A percentile compares a stretch with the other conserved stretches of the same genome.
Evolutionary conservation across 2,113 vertebrate genomes (phyloP).

Genomic region (Lasiurus cinereus): DNA sequence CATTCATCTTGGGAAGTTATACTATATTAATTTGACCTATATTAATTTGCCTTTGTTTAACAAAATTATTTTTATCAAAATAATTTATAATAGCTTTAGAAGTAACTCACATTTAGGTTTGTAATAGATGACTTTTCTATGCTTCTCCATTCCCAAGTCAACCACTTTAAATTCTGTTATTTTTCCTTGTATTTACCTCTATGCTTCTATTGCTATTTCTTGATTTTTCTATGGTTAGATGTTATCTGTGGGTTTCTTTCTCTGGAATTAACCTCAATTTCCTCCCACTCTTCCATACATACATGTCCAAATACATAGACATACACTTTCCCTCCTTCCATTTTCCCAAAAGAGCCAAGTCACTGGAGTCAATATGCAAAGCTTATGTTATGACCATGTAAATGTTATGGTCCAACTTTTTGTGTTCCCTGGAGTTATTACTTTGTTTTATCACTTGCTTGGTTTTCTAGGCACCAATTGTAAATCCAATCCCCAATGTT

Average conservation of each 20-base stretch:
- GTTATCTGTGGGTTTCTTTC: neutral
- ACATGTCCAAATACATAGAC: neutral
- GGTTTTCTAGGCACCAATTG: neutral
- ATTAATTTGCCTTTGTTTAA: neutral
- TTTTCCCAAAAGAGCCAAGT: neutral
- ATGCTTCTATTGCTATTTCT: neutral
- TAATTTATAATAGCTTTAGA: conserved; percentile 16
- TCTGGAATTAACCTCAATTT: conserved; percentile 12
- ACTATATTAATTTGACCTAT: neutral
- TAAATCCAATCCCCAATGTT: neutral
- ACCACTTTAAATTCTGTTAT: neutral
- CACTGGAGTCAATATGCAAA: neutral
- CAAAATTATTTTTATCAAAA: conserved; percentile 1
- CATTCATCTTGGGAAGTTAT: neutral
- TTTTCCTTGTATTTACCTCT: neutral
- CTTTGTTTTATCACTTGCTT: conserved; percentile 31
- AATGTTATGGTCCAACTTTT: conserved; percentile 9
- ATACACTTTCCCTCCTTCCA: neutral
- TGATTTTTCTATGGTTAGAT: conserved; percentile 16
- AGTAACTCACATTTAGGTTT: conserved; percentile 5
- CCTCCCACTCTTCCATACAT: too few relatives aligned
- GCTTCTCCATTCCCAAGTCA: neutral
- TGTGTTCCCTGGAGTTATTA: neutral
- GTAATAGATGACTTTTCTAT: neutral
- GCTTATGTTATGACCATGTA: neutral